phyloP scores from a whole-genome alignment of 2,888 invertebrate species.

The Ceramica pisi region DNA sequence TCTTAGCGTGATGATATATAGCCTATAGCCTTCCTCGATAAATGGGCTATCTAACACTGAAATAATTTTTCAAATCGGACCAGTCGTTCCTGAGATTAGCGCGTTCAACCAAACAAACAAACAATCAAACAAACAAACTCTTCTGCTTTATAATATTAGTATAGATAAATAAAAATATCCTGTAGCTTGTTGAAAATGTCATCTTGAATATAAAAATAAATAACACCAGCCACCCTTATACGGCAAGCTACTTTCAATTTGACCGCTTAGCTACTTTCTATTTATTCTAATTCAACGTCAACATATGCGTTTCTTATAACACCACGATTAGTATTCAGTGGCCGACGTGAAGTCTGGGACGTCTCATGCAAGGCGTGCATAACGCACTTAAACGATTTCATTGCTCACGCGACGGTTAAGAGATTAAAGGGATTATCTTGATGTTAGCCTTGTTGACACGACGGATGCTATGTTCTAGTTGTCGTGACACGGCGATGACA shows the following conservation, averaged over 20 bases:
- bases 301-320: constrained; percentile 66
- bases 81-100: too few species aligned
- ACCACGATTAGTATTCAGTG: constrained; percentile 73
- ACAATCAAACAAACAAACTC: too few species aligned
- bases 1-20: too few species aligned
- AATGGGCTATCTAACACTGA: too few species aligned
- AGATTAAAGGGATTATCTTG: constrained; percentile 74
- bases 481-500: constrained; percentile 32
- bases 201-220: constrained; percentile 22
- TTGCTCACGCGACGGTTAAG: constrained; percentile 68
- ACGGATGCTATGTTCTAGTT: constrained; percentile 29
- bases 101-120: too few species aligned
- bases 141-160: too few species aligned
- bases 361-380: constrained; percentile 69
- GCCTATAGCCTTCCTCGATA: too few species aligned
- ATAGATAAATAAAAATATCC: background rate
- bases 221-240: constrained; percentile 46
- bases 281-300: constrained; percentile 66
- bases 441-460: constrained; percentile 58
- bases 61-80: too few species aligned
- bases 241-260: constrained; percentile 64
- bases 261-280: constrained; percentile 65
- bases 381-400: constrained; percentile 80
- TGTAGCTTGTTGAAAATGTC: constrained; percentile 16
- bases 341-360: constrained; percentile 71